Percentiles rank a stretch among this genome's conserved stretches.
phyloP scores from a whole-genome alignment of 2,797 vertebrate genomes.

The Urosaurus nigricauda region DNA sequence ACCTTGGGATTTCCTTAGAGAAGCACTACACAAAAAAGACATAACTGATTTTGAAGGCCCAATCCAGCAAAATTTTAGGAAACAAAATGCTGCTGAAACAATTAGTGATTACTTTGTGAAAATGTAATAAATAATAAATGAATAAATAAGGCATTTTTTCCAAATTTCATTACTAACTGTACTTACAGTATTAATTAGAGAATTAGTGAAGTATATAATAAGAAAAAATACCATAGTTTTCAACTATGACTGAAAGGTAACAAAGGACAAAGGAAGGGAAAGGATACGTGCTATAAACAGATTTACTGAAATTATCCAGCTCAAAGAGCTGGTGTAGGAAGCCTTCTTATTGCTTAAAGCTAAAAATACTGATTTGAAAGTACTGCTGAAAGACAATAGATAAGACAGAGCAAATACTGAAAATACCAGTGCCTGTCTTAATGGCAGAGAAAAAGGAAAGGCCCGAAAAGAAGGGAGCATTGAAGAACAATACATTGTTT shows the following conservation, averaged over 20 bases:
- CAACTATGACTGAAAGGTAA: conserved; percentile 1
- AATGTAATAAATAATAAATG: background rate
- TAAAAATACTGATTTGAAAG: conserved; percentile 2
- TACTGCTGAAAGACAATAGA: background rate
- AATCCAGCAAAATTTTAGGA: background rate
- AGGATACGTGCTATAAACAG: background rate
- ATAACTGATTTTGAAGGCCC: background rate
- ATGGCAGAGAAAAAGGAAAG: background rate
- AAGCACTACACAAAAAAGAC: background rate
- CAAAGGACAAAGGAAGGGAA: background rate
- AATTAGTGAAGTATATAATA: background rate
- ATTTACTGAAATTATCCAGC: background rate
- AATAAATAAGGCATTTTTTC: background rate
- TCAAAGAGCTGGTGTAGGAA: background rate
- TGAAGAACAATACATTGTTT: background rate
- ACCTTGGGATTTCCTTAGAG: background rate
- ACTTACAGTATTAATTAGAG: background rate
- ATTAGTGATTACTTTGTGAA: background rate
- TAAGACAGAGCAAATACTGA: background rate
- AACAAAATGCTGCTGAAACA: background rate
- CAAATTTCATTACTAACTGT: too few species aligned
- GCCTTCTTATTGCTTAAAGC: background rate
- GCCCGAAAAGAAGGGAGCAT: background rate
- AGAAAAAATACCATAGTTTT: background rate
- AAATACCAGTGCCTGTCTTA: background rate